Evolutionary conservation across 2,113 vertebrate species (phyloP).

Genomic region (Mesembrinibis cayennensis): DNA sequence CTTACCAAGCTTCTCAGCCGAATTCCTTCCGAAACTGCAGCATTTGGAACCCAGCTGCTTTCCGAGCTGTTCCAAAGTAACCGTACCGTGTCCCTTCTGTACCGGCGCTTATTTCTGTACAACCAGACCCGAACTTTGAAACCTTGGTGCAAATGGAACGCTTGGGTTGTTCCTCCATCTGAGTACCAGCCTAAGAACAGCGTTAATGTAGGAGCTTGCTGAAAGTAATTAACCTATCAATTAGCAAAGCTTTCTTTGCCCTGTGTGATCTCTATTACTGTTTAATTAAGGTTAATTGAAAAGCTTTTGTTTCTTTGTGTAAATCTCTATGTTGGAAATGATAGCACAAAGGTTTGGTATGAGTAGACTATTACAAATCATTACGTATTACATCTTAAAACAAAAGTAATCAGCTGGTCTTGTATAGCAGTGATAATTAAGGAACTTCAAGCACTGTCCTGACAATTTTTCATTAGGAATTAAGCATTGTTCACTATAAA

Average conservation of each 20-base stretch:
- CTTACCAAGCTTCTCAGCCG: not conserved
- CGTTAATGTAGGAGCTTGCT: not conserved
- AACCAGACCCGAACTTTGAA: not conserved
- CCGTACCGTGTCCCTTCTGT: not conserved
- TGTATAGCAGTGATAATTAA: not conserved
- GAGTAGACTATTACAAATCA: not conserved
- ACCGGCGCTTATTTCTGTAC: not conserved
- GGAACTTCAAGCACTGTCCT: not conserved
- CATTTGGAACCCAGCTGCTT: not conserved
- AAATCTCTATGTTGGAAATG: not conserved
- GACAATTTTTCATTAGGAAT: not conserved
- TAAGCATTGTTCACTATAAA: not conserved
- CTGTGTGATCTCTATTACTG: not conserved
- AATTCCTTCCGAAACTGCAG: not conserved
- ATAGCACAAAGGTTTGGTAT: not conserved
- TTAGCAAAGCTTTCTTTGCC: not conserved
- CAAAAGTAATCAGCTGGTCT: not conserved
- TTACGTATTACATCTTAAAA: not conserved
- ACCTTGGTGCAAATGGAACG: not conserved
- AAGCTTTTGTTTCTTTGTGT: not conserved
- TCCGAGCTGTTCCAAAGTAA: not conserved
- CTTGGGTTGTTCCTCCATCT: not conserved
- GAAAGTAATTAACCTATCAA: not conserved
- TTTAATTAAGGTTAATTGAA: conserved; percentile 1
- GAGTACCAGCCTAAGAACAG: not conserved